Evolutionary conservation across 2,113 vertebrate species (phyloP).

Genomic region (Macquaria ambigua): DNA sequence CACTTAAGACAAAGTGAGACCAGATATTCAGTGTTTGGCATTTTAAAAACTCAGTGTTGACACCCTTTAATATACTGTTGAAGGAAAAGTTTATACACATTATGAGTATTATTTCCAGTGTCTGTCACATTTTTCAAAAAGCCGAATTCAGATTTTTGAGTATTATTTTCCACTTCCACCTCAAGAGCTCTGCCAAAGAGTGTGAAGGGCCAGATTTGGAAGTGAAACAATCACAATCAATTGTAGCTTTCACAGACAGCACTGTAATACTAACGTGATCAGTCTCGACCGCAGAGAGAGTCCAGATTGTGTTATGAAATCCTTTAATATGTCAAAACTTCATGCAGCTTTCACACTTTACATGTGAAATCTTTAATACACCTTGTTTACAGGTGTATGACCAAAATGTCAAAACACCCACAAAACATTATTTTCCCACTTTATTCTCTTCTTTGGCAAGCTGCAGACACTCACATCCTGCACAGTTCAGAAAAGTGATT

Average conservation of each 20-base stretch:
- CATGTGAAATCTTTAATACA: not conserved
- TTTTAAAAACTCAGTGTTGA: not conserved
- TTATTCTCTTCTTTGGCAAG: not conserved
- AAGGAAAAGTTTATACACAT: conserved; percentile 10
- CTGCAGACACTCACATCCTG: not conserved
- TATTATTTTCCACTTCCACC: conserved; percentile 27
- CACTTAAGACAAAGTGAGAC: not conserved
- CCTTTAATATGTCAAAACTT: not conserved
- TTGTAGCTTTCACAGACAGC: not conserved
- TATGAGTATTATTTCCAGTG: not conserved
- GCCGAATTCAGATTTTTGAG: not conserved
- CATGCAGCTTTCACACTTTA: not conserved
- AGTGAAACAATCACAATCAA: not conserved
- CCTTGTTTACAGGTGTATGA: not conserved
- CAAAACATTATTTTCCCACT: not conserved
- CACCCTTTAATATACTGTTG: not conserved
- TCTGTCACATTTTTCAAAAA: conserved; percentile 21
- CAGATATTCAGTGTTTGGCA: not conserved
- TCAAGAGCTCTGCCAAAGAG: not conserved
- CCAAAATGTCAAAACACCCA: conserved; percentile 1
- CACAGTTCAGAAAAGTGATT: conserved; percentile 14
- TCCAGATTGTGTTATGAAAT: not conserved
- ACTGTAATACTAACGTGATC: not conserved
- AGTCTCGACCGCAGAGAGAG: no score
- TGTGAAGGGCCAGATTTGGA: conserved; percentile 5